Evolutionary conservation across 2,888 invertebrate genomes (phyloP).

Genomic region (Macrostomum cliftonense): DNA sequence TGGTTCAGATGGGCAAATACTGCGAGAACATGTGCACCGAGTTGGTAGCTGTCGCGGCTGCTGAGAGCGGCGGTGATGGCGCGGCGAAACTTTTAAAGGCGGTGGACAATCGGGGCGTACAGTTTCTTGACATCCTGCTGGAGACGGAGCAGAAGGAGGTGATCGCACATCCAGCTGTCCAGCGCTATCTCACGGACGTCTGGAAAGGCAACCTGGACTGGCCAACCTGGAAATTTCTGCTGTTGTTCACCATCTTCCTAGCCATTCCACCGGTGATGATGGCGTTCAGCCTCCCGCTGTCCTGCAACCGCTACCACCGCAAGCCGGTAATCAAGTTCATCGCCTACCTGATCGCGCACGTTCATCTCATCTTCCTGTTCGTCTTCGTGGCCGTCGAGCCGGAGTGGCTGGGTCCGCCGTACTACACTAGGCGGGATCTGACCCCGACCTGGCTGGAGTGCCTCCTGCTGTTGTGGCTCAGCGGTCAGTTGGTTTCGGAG

Average conservation of each 20-base stretch:
- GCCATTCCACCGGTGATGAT: slow-evolving; percentile 89
- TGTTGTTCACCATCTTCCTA: slow-evolving; percentile 61
- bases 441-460: slow-evolving; percentile 88
- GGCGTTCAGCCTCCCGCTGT: slow-evolving; percentile 75
- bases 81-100: slow-evolving; percentile 58
- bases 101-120: slow-evolving; percentile 75
- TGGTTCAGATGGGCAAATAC: slow-evolving; percentile 79
- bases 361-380: slow-evolving; percentile 77
- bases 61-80: slow-evolving; percentile 77
- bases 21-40: slow-evolving; percentile 96
- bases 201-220: slow-evolving; percentile 92
- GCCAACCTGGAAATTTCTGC: slow-evolving; percentile 76
- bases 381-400: slow-evolving; percentile 41
- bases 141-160: slow-evolving; percentile 92
- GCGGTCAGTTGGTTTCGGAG: slow-evolving; percentile 80
- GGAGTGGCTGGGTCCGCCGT: slow-evolving; percentile 18
- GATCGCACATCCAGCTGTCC: slow-evolving; percentile 81
- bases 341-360: slow-evolving; percentile 93
- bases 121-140: slow-evolving; percentile 83
- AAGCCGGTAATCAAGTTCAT: slow-evolving; percentile 98
- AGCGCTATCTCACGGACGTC: slow-evolving; percentile 75
- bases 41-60: slow-evolving; percentile 71
- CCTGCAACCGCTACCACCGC: slow-evolving; percentile 73
- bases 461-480: slow-evolving; percentile 77
- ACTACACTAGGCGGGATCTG: slow-evolving; percentile 40